Percentiles rank a stretch among this genome's conserved stretches.
phyloP scores from a whole-genome alignment of 1,140 invertebrate genomes.

The Trissolcus basalis region DNA sequence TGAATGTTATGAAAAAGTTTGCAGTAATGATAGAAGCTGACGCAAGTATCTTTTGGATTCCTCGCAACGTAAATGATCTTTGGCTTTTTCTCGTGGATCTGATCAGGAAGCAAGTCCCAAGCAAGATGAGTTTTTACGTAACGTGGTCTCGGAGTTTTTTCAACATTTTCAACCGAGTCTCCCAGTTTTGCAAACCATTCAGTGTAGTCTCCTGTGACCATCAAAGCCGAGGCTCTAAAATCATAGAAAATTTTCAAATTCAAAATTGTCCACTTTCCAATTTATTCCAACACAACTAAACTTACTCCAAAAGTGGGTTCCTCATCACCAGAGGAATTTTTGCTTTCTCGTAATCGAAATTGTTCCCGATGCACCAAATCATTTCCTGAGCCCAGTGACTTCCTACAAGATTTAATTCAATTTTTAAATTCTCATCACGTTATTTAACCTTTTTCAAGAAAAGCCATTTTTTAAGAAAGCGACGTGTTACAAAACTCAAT shows the following conservation, averaged over 20 bases:
- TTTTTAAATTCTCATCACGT: background rate
- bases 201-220: conserved; percentile 72
- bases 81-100: conserved; percentile 82
- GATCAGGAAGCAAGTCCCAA: conserved; percentile 82
- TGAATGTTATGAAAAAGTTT: conserved; percentile 82
- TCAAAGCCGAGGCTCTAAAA: conserved; percentile 73
- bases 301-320: conserved; percentile 79
- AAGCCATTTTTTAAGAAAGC: too few relatives aligned
- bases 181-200: conserved; percentile 73
- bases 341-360: conserved; percentile 86
- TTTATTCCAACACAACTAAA: too few relatives aligned
- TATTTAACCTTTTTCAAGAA: conserved; percentile 30
- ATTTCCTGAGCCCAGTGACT: conserved; percentile 94
- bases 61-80: conserved; percentile 94
- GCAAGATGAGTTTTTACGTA: conserved; percentile 90
- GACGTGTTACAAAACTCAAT: too few relatives aligned
- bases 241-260: background rate
- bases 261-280: too few relatives aligned
- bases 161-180: conserved; percentile 83
- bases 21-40: conserved; percentile 93
- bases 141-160: conserved; percentile 81
- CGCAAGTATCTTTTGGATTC: conserved; percentile 95
- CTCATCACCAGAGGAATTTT: conserved; percentile 80
- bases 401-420: conserved; percentile 76
- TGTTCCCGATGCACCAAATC: conserved; percentile 88